Percentiles rank a stretch among this genome's conserved stretches.
phyloP scores from a whole-genome alignment of 2,113 vertebrate species.

The Morone chrysops region DNA sequence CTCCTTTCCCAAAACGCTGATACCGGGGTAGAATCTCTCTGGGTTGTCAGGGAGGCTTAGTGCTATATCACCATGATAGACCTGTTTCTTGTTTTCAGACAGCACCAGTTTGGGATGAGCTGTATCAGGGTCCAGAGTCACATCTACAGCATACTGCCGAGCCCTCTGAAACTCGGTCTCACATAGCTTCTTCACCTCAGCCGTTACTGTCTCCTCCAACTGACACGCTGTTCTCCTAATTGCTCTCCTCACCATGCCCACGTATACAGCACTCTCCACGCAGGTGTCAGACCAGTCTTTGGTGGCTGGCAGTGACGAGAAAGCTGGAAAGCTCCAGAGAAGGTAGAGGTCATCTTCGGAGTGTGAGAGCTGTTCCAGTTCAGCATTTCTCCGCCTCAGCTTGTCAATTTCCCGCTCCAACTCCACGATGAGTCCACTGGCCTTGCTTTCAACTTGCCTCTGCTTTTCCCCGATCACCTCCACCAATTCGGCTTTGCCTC shows the following conservation, averaged over 20 bases:
- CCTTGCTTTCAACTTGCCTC: conserved; percentile 58
- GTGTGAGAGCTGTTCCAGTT: conserved; percentile 56
- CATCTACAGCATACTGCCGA: conserved; percentile 65
- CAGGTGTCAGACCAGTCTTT: conserved; percentile 48
- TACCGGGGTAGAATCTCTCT: conserved; percentile 74
- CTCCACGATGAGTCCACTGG: conserved; percentile 39
- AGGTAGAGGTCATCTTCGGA: conserved; percentile 72
- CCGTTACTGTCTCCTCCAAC: conserved; percentile 58
- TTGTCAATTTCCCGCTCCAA: conserved; percentile 70
- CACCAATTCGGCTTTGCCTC: conserved; percentile 60
- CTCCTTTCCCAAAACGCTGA: conserved; percentile 77
- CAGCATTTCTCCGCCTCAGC: conserved; percentile 43
- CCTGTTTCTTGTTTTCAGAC: conserved; percentile 70
- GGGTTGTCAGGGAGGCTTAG: conserved; percentile 56
- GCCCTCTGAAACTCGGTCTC: conserved; percentile 62
- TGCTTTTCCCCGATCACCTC: conserved; percentile 58
- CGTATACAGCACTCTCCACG: conserved; percentile 55
- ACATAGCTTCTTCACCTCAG: conserved; percentile 66
- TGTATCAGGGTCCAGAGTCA: conserved; percentile 79
- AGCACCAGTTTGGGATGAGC: conserved; percentile 79
- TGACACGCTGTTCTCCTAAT: conserved; percentile 53
- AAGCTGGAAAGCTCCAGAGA: conserved; percentile 41
- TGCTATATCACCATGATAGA: conserved; percentile 54
- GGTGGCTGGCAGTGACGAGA: conserved; percentile 2
- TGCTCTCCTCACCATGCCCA: conserved; percentile 69